Evolutionary conservation across 2,797 vertebrate species (phyloP), one percentile per base, ranked within the genome.

Genomic region (Hoplostethus mediterraneus): DNA sequence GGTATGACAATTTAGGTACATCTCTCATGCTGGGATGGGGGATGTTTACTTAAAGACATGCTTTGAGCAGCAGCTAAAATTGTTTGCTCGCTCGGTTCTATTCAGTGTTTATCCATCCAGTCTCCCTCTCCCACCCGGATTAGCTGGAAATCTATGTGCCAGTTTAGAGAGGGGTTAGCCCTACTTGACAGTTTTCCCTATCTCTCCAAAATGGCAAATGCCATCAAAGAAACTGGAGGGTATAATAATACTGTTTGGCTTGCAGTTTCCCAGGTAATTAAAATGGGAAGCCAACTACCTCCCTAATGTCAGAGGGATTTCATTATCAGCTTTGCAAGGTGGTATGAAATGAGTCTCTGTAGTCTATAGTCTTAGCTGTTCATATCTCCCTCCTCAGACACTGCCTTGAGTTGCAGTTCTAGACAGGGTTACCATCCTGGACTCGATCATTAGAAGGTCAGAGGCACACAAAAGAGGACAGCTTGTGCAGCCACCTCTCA

Each of bases 191-290:
- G 74, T 82, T 86, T 88, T 79, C 48, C 71, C 82, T 75, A 67
- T 89, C 80, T 80, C 49, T 83, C 66, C 62, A 85, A 85, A 90
- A 85, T 79, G 78, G 86, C 83, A 82, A 77, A 81, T 64, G 64
- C 72, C 81, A 81, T 89, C 73, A 84, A 77, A 61, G 60, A 82
- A 88, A 79, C 64, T 57, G 67, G 61, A 86, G 75, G 71, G 69
- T 84, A 14, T 57, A 56, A 55, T 61, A 65, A 83, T 81, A 87
- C 16, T 82, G 89, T 92, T 87, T 85, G 77, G 76, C 84, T 89
- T 86, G 86, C 89, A 83, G 81, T 91, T 91, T 89, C 67, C n/a
- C 75, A 88, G 79, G 89, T 95, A 93, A 94, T 95, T 93, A 94
- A 92, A 90, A 91, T 31, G 68, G 75, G 73, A 87, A 83, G 77